Evolutionary conservation across 2,888 invertebrate genomes (phyloP).

Genomic region (Thalpophila matura): DNA sequence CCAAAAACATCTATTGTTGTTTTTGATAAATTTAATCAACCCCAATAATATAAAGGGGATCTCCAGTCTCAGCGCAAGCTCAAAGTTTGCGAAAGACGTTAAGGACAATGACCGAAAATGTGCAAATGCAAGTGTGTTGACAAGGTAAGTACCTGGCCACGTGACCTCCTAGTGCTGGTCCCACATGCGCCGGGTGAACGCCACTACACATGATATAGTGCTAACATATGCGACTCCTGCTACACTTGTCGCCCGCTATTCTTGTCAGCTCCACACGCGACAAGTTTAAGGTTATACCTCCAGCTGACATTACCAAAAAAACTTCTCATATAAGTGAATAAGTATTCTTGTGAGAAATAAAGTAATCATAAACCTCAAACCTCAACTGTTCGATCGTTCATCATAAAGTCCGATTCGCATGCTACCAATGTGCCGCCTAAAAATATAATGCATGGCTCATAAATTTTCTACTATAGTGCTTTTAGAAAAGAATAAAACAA

Average conservation of each 20-base stretch:
- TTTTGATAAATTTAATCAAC: constrained; percentile 69
- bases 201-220: constrained; percentile 76
- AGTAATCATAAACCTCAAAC: too few species aligned
- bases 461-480: constrained; percentile 5
- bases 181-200: constrained; percentile 82
- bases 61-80: constrained; percentile 28
- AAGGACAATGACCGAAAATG: constrained; percentile 70
- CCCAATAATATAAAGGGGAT: constrained; percentile 42
- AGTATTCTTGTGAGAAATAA: too few species aligned
- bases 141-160: constrained; percentile 83
- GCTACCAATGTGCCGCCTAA: constrained; percentile 19
- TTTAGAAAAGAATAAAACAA: constrained; percentile 7
- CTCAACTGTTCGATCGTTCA: too few species aligned
- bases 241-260: constrained; percentile 72
- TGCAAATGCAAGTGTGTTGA: constrained; percentile 75
- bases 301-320: constrained; percentile 64
- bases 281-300: constrained; percentile 74
- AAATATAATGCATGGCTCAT: constrained; percentile 18
- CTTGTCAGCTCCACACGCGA: constrained; percentile 58
- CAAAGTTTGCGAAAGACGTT: constrained; percentile 49
- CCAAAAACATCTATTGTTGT: constrained; percentile 55
- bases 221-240: constrained; percentile 76
- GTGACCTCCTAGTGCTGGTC: constrained; percentile 73
- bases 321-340: too few species aligned
- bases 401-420: constrained; percentile 28